Evolutionary conservation across 2,888 invertebrate species (phyloP).

Genomic region (Tryphoninae sp.): DNA sequence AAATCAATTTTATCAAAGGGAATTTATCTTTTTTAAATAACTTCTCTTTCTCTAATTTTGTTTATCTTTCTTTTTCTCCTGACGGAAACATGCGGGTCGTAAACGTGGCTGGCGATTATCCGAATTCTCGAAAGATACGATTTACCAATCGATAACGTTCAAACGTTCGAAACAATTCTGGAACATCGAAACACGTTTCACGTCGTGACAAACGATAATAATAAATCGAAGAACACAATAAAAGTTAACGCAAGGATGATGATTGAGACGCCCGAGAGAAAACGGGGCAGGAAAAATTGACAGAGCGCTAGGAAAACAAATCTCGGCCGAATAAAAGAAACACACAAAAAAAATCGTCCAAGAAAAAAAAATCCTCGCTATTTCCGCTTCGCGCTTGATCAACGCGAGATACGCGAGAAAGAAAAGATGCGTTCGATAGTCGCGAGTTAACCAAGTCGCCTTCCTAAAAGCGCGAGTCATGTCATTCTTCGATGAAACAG

Average conservation of each 20-base stretch:
- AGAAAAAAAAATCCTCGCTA: conserved; percentile 7
- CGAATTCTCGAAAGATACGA: conserved; percentile 16
- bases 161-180: conserved; percentile 39
- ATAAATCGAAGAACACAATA: not conserved
- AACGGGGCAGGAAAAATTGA: not conserved
- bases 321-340: not conserved
- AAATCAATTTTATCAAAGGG: not conserved
- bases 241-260: not conserved
- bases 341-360: not conserved
- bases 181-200: conserved; percentile 13
- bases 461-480: conserved; percentile 13
- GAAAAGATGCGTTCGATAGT: conserved; percentile 34
- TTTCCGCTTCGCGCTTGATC: not conserved
- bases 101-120: conserved; percentile 37
- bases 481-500: conserved; percentile 17
- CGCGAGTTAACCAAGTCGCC: conserved; percentile 50
- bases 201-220: conserved; percentile 8
- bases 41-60: conserved; percentile 7
- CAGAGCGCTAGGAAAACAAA: conserved; percentile 10
- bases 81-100: conserved; percentile 34
- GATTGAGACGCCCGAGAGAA: conserved; percentile 16
- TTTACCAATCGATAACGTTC: conserved; percentile 22
- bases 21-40: not conserved
- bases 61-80: conserved; percentile 13
- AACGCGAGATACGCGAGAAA: conserved; percentile 16